Evolutionary conservation across 1,140 invertebrate species (phyloP), one percentile per base, ranked within the genome.

Genomic region (Megathymus violae): DNA sequence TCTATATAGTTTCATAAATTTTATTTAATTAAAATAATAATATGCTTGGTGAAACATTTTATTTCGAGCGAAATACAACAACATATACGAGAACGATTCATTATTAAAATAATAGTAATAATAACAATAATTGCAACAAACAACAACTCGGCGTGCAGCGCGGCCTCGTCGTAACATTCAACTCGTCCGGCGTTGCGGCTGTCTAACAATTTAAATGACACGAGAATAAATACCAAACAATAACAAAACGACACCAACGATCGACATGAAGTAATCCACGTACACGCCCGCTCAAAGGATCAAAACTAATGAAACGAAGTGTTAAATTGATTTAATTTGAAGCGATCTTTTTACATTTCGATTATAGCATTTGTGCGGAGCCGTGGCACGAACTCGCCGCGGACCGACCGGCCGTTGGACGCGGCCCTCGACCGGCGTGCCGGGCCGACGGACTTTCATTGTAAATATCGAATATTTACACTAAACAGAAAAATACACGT

Each of bases 1-100:
- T 43, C 6, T 31, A 5, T 5, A 22, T 22, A 22, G 5, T 22
- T 62, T n/a, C 17, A 17, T 36, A 51, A 22, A 22, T 22, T 22
- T 22, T 22, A 22, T 22, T 22, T 22, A 22, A 22, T 22, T 22
- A 22, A 22, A 3, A 3, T 5, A 3, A 22, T 22, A 31, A 31
- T 9, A 44, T 15, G 3, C 0, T 15, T 17, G 9, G 15, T 7
- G 15, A 15, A 51, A 50, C 44, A 63, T 51, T 61, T 62, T 34
- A 61, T 59, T 74, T 67, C 68, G 76, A 82, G 76, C 76, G 75
- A 80, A 74, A 65, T 58, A 66, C 67, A 67, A 22, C 19, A 56
- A 43, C 54, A 70, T 44, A 69, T 44, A 51, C 60, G 48, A 64
- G 16, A 64, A 71, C 47, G 48, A 63, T 64, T 69, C 54, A 61